phyloP scores from a whole-genome alignment of 53 echinoderm and acorn worm genomes.

The Arbacia lixula region DNA sequence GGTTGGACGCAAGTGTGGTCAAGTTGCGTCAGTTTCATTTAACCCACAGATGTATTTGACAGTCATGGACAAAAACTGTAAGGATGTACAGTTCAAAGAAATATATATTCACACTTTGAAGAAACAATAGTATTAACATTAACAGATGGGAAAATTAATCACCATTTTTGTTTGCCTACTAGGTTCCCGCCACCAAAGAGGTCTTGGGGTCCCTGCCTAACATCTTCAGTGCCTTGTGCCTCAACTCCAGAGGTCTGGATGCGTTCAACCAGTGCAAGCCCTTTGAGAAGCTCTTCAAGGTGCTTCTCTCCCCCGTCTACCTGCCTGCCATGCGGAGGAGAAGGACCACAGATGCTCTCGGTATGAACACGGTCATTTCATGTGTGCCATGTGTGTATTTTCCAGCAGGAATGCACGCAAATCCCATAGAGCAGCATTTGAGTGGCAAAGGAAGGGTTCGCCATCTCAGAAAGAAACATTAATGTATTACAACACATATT shows the following conservation, averaged over 20 bases:
- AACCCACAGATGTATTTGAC: no score
- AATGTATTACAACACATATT: no score
- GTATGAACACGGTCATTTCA: no score
- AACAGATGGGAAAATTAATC: neutral
- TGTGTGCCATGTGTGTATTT: neutral
- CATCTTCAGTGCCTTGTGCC: constrained; percentile 97
- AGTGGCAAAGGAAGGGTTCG: no score
- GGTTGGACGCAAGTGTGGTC: no score
- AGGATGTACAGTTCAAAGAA: no score
- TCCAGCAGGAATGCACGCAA: no score
- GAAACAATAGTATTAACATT: neutral
- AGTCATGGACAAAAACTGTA: no score
- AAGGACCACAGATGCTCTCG: constrained; percentile 63
- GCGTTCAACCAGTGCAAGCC: constrained; percentile 98
- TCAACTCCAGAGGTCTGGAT: constrained; percentile 91
- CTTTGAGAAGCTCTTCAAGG: constrained; percentile 99
- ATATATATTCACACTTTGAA: no score
- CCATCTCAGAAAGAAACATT: no score
- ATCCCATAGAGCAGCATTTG: no score
- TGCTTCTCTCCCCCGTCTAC: constrained; percentile 90
- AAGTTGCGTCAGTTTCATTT: no score
- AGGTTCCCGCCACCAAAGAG: constrained; percentile 99
- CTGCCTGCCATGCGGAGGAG: constrained; percentile 97
- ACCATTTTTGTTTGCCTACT: neutral
- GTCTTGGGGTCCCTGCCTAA: constrained; percentile 96